Evolutionary conservation across 2,888 invertebrate genomes (phyloP).

Genomic region (Eutolmus rufibarbis): DNA sequence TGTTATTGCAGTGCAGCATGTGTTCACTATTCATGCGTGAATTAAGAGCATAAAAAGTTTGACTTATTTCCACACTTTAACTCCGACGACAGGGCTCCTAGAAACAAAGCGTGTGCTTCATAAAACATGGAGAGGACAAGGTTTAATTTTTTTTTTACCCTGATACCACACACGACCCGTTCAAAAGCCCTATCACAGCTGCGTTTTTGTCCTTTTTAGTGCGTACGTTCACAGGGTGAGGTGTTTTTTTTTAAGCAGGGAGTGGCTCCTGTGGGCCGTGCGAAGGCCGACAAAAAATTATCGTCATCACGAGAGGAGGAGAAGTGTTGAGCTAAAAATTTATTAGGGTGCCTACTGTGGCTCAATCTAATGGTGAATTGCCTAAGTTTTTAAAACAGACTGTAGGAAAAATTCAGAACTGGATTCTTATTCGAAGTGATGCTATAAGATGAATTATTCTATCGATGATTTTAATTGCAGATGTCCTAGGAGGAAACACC

Average conservation of each 20-base stretch:
- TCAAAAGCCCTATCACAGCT: background rate
- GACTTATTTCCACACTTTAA: background rate
- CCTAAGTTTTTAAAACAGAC: background rate
- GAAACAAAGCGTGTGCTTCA: background rate
- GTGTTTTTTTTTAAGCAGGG: background rate
- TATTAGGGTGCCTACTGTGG: background rate
- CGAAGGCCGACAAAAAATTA: background rate
- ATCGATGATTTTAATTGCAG: no score
- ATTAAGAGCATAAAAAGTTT: background rate
- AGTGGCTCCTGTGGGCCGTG: background rate
- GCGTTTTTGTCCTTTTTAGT: background rate
- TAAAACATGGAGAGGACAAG: background rate
- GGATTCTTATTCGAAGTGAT: background rate
- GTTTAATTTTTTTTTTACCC: background rate
- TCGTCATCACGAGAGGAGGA: background rate
- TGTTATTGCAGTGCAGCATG: background rate
- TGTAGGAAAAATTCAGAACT: background rate
- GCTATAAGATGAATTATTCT: background rate
- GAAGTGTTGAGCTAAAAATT: background rate
- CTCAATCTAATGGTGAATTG: background rate
- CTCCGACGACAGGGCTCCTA: background rate
- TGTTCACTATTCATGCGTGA: constrained; percentile 9
- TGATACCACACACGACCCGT: background rate
- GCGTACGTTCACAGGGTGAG: background rate
- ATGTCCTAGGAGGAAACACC: no score